Evolutionary conservation across 2,797 vertebrate species (phyloP).

Genomic region (Pogonophryne albipinna): DNA sequence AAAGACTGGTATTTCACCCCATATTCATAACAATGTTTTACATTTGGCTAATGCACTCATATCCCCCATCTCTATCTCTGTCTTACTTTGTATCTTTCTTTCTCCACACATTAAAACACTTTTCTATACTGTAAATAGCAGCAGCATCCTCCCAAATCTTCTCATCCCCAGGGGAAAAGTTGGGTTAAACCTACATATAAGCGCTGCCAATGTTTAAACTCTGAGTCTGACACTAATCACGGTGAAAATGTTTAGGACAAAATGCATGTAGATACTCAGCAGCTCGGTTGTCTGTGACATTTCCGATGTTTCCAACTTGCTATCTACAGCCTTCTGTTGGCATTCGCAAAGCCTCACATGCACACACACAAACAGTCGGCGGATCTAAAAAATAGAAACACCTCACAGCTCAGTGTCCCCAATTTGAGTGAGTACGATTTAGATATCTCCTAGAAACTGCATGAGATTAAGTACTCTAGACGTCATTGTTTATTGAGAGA

Average conservation of each 20-base stretch:
- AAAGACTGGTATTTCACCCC: conserved; percentile 20
- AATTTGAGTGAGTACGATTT: conserved; percentile 76
- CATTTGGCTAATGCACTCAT: conserved; percentile 17
- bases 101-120: conserved; percentile 46
- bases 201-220: conserved; percentile 67
- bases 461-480: conserved; percentile 76
- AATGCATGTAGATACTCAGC: conserved; percentile 55
- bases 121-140: conserved; percentile 58
- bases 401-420: conserved; percentile 60
- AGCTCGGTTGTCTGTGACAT: conserved; percentile 78
- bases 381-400: conserved; percentile 78
- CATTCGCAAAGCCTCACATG: conserved; percentile 81
- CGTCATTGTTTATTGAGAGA: conserved; percentile 69
- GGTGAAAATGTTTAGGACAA: conserved; percentile 71
- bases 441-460: conserved; percentile 80
- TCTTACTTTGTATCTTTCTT: conserved; percentile 10
- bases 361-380: conserved; percentile 71
- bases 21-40: conserved; percentile 13
- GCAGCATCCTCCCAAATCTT: conserved; percentile 55
- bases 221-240: conserved; percentile 70
- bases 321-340: conserved; percentile 78
- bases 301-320: conserved; percentile 76
- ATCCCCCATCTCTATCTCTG: conserved; percentile 18
- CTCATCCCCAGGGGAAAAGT: conserved; percentile 41
- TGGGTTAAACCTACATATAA: conserved; percentile 56